Conservation (phyloP, 2,113 vertebrate genomes). For the Alligator mississippiensis region DNA sequence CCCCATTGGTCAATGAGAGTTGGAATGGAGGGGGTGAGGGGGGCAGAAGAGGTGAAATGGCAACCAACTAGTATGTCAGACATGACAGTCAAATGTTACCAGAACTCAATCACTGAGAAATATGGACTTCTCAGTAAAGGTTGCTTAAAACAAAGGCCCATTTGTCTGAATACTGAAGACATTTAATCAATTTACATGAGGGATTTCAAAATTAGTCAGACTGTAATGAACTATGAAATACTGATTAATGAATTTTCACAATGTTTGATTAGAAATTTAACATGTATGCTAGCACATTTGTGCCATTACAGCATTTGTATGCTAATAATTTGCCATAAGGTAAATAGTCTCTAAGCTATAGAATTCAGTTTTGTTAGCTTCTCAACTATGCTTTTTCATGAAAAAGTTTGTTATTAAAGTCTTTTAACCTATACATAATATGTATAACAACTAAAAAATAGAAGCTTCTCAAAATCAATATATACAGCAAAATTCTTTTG, state of each 20-base stretch:
- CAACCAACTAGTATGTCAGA: conserved; percentile 62
- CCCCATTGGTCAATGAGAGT: conserved; percentile 48
- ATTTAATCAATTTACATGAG: conserved; percentile 90
- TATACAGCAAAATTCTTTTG: not conserved
- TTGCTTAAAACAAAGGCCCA: conserved; percentile 85
- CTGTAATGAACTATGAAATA: conserved; percentile 92
- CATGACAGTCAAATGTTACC: conserved; percentile 43
- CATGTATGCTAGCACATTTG: conserved; percentile 71
- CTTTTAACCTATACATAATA: not conserved
- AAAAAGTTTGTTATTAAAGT: not conserved
- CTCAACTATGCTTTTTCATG: not conserved
- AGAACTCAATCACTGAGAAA: conserved; percentile 72
- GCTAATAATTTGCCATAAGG: conserved; percentile 43
- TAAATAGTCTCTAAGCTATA: conserved; percentile 39
- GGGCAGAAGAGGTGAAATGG: conserved; percentile 55
- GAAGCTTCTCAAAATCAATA: not conserved
- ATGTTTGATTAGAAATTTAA: conserved; percentile 87
- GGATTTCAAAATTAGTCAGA: conserved; percentile 89
- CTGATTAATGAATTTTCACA: conserved; percentile 87
- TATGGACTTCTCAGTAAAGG: conserved; percentile 78
- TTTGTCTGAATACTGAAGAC: conserved; percentile 84
- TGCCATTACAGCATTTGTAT: conserved; percentile 61
- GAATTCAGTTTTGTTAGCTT: not conserved
- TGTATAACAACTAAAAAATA: not conserved
- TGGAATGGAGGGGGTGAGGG: not conserved